phyloP scores from a whole-genome alignment of 2,113 vertebrate genomes.

The Puffinus mauretanicus region DNA sequence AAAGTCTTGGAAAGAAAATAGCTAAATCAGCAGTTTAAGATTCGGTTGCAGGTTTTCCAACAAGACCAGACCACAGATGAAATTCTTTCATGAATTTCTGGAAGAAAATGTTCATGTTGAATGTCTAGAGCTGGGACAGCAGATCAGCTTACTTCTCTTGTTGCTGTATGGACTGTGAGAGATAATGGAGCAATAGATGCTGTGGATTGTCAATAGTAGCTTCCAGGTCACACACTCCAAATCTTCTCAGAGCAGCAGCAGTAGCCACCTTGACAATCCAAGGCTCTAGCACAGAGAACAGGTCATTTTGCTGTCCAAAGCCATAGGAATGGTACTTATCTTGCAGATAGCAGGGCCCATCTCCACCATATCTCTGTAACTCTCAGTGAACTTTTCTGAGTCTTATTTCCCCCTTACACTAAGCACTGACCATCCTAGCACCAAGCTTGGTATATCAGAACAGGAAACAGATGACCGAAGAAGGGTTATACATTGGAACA shows the following conservation, averaged over 20 bases:
- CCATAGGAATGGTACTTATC: neutral
- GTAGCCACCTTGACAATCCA: neutral
- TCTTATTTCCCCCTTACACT: neutral
- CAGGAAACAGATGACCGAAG: neutral
- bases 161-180: neutral
- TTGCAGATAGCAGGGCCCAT: neutral
- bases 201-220: neutral
- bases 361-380: neutral
- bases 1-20: neutral
- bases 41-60: neutral
- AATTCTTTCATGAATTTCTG: neutral
- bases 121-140: neutral
- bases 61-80: neutral
- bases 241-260: neutral
- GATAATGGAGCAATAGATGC: neutral
- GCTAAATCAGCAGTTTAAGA: neutral
- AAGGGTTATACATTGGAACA: neutral
- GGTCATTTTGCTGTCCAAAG: neutral
- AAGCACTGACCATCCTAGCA: neutral
- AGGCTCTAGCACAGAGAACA: neutral
- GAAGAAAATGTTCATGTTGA: neutral
- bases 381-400: neutral
- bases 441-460: neutral
- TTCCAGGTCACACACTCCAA: neutral
- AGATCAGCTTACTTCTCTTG: neutral